phyloP scores from a whole-genome alignment of 2,888 invertebrate species.

The Zygogramma bicolorata region DNA sequence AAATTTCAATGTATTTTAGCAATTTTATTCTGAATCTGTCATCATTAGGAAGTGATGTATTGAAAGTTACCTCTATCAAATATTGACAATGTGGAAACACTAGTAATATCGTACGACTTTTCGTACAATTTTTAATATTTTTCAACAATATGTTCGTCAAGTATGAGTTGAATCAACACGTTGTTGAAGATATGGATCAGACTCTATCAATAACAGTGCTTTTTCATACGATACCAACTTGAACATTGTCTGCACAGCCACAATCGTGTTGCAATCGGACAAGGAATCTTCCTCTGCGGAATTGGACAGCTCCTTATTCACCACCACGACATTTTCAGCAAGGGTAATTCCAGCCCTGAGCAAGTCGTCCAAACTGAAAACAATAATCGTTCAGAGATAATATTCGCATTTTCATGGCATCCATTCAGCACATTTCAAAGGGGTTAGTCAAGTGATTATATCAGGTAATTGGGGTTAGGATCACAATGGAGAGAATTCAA shows the following conservation, averaged over 20 bases:
- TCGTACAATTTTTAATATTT: too few species aligned
- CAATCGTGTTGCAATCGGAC: constrained; percentile 98
- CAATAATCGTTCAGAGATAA: neutral
- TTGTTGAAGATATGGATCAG: too few species aligned
- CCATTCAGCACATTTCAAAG: neutral
- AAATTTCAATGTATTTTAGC: too few species aligned
- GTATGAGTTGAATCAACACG: too few species aligned
- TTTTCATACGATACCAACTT: constrained; percentile 79
- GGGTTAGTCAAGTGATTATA: neutral
- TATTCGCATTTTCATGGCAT: constrained; percentile 2
- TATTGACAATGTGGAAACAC: too few species aligned
- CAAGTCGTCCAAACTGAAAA: constrained; percentile 88
- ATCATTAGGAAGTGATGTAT: too few species aligned
- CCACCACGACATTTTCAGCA: constrained; percentile 97
- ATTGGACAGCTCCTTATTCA: constrained; percentile 96
- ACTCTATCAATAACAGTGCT: too few species aligned
- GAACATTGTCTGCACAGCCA: constrained; percentile 99
- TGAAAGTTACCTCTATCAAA: too few species aligned
- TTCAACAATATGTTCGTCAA: too few species aligned
- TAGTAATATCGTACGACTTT: too few species aligned
- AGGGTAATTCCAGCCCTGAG: constrained; percentile 94
- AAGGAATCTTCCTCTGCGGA: constrained; percentile 96
- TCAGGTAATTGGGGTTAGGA: neutral
- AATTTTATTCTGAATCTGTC: too few species aligned
- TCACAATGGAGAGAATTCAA: neutral